A percentile compares a stretch with the other conserved stretches of the same genome.
phyloP scores from a whole-genome alignment of 2,888 invertebrate genomes.

The Synergus laeviventris region DNA sequence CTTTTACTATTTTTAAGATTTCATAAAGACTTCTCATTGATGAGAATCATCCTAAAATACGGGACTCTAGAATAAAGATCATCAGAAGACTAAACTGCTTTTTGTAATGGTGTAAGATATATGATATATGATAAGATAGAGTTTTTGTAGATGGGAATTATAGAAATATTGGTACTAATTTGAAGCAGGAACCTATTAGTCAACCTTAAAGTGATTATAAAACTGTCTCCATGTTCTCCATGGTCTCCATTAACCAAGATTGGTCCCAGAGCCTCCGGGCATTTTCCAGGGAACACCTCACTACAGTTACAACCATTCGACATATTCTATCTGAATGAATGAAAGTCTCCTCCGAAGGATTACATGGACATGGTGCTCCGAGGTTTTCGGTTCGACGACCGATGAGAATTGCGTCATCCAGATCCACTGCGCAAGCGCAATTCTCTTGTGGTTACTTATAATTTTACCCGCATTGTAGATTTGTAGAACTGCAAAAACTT shows the following conservation, averaged over 20 bases:
- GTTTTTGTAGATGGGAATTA: background rate
- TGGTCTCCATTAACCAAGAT: conserved; percentile 9
- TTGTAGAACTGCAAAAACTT: background rate
- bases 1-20: too few relatives aligned
- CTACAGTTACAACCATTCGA: conserved; percentile 28
- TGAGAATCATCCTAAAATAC: background rate
- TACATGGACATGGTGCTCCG: conserved; percentile 43
- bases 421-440: conserved; percentile 6
- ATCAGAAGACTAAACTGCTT: background rate
- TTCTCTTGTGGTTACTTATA: background rate
- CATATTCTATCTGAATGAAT: conserved; percentile 58
- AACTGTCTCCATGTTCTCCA: background rate
- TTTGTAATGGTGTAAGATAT: background rate
- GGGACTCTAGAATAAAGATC: background rate
- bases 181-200: background rate
- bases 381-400: conserved; percentile 66
- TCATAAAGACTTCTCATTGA: background rate
- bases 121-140: background rate
- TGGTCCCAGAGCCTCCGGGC: conserved; percentile 15
- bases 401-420: conserved; percentile 61
- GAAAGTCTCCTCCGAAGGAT: conserved; percentile 54
- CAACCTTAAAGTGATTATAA: background rate
- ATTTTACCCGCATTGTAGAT: background rate
- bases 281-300: conserved; percentile 24
- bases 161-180: background rate